Evolutionary conservation across 2,113 vertebrate genomes (phyloP), one percentile per base, ranked within the genome.

Genomic region (Phasianus colchicus): DNA sequence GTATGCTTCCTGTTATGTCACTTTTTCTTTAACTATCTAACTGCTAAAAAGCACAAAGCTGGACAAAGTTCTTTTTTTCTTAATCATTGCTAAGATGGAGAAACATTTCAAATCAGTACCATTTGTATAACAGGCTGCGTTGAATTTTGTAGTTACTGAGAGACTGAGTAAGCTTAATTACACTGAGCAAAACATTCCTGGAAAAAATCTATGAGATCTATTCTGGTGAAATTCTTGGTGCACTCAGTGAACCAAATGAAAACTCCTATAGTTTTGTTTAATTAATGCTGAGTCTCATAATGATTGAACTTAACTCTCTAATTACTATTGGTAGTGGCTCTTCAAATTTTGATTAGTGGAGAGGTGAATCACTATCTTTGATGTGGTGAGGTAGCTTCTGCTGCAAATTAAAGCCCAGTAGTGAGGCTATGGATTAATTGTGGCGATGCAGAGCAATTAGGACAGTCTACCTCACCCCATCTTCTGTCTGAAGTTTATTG

Each of bases 261-360:
- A 93, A 55, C 70, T 24, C 3, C 63, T 88, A 54, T 60, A 94
- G 89, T 88, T 81, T 83, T 93, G 47, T 91, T 97, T 78, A 95
- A 96, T 95, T 97, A 96, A 94, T 90, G 72, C 86, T 93, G 92
- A 89, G 86, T 92, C 86, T 63, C 73, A 83, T 94, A 80, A 95
- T 89, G 92, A 85, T 87, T 92, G 10, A 86, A 75, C 82, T 80
- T 91, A 83, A 83, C 88, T 81, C 75, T 91, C 89, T 94, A 95
- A 94, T 96, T 96, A 83, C 84, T 94, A 60, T 43, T 93, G 91
- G 92, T 95, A 90, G 96, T 90, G 90, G 83, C 84, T 95, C 87
- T 95, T 95, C 81, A 72, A 79, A 88, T 96, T 96, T 96, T 96
- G 94, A 96, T 94, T 94, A 92, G 76, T 71, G 88, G 63, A 88